Evolutionary conservation across 2,888 invertebrate genomes (phyloP), one percentile per base, ranked within the genome.

Genomic region (Eumerus sabulonum): DNA sequence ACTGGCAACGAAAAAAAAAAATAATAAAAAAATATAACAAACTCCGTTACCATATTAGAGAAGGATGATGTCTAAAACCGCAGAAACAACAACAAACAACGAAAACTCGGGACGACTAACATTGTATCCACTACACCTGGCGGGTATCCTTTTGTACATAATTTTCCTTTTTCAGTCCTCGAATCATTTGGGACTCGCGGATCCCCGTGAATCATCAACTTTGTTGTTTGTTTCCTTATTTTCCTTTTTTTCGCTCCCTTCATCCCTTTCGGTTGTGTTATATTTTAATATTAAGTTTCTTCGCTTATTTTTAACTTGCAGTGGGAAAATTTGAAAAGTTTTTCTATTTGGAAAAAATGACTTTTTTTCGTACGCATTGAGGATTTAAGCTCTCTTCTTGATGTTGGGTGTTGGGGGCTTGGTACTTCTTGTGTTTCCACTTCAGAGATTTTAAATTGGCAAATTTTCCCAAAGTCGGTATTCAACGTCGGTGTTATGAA

Each of bases 291-390:
- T 70, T 59, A 76, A 76, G 59, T 70, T 76, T 27, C 27, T 53
- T 42, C 76, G 76, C 51, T 76, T 76, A 76, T 64, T 64, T 76
- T 76, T 64, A 76, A 76, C 70, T 76, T 70, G 40, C 59, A 57
- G 70, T 53, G 70, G 59, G 76, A 70, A 76, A 76, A 76, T 76
- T 76, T 76, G 76, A 76, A 76, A 76, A 76, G 76, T 76, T 76
- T 76, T 76, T 70, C 70, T 76, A 76, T 76, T 76, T 76, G 19
- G 42, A 14, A 11, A 9, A 40, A 40, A 40, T 50, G 40, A 42
- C 17, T 76, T 54, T 63, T 59, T 42, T 18, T 48, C 44, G 14
- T 50, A 57, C 45, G 51, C 62, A 67, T 1, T 56, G 60, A 19
- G 19, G 68, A 56, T 17, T 40, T 56, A 35, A 54, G 40, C 9